phyloP scores from a whole-genome alignment of 2,888 invertebrate genomes.

The Stenotaenia linearis region DNA sequence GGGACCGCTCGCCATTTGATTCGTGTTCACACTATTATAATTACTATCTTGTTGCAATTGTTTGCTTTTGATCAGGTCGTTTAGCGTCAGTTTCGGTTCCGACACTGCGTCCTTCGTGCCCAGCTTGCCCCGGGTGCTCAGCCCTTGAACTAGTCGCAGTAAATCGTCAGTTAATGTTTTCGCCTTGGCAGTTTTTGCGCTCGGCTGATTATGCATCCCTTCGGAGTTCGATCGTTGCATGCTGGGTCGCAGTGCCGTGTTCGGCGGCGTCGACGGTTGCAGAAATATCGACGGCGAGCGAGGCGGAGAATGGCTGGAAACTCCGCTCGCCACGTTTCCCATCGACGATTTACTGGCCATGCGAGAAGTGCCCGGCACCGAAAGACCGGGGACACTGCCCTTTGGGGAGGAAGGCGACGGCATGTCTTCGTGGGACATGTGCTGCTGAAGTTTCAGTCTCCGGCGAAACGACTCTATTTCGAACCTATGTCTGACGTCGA shows the following conservation, averaged over 20 bases:
- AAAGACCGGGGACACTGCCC: not conserved
- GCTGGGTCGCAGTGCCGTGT: not conserved
- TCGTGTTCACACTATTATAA: not conserved
- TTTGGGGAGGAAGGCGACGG: conserved; percentile 26
- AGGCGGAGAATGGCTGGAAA: conserved; percentile 3
- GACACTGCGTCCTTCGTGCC: conserved; percentile 26
- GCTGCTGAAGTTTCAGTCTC: conserved; percentile 37
- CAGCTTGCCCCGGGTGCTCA: conserved; percentile 13
- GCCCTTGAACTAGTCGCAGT: conserved; percentile 34
- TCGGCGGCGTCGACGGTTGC: not conserved
- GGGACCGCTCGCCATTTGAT: not conserved
- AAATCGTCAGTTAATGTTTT: conserved; percentile 41
- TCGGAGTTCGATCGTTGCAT: conserved; percentile 33
- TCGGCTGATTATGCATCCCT: conserved; percentile 17
- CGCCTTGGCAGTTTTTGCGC: not conserved
- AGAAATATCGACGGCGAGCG: conserved; percentile 19
- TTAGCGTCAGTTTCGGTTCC: conserved; percentile 35
- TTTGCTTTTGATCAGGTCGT: conserved; percentile 33
- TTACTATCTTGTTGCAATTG: conserved; percentile 1
- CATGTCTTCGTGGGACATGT: conserved; percentile 14
- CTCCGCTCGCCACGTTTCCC: not conserved
- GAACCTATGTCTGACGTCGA: conserved; percentile 52
- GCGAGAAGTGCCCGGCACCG: not conserved
- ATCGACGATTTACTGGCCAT: not conserved
- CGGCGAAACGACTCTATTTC: conserved; percentile 42